These are phyloP conservation scores for Paelopatides confundens DNA, from an alignment of 53 echinoderm and acorn worm species.

Conservation along the genomic window DNA sequence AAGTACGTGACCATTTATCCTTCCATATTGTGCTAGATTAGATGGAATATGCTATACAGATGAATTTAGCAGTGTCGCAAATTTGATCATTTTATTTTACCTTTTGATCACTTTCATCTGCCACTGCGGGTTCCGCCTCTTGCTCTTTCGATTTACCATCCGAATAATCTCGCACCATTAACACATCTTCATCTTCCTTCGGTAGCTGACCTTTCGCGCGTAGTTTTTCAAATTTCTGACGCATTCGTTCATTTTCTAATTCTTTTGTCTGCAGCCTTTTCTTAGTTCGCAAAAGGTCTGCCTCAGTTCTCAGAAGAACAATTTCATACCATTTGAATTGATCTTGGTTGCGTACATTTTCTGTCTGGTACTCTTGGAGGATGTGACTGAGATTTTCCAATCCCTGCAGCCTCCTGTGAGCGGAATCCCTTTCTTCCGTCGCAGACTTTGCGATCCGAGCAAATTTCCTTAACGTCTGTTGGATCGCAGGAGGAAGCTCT, in stretches of 20 bases:
- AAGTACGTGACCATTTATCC: too few species aligned
- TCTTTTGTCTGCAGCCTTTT: background rate
- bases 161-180: background rate
- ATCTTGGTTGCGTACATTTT: slow-evolving; percentile 30
- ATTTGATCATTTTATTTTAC: background rate
- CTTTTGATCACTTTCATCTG: slow-evolving; percentile 20
- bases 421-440: background rate
- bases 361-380: slow-evolving; percentile 13
- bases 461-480: slow-evolving; percentile 11
- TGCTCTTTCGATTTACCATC: background rate
- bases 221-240: background rate
- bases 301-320: slow-evolving; percentile 32
- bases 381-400: slow-evolving; percentile 23
- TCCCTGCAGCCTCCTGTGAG: slow-evolving; percentile 6
- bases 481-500: background rate
- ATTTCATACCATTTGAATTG: slow-evolving; percentile 42
- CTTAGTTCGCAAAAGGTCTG: slow-evolving; percentile 24
- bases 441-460: slow-evolving; percentile 16
- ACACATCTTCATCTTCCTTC: background rate
- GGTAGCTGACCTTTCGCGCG: background rate
- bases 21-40: background rate
- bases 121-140: background rate
- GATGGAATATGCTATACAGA: background rate
- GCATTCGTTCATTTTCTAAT: slow-evolving; percentile 1
- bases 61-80: background rate